Evolutionary conservation across 2,113 vertebrate species (phyloP).

Genomic region (Chionis minor): DNA sequence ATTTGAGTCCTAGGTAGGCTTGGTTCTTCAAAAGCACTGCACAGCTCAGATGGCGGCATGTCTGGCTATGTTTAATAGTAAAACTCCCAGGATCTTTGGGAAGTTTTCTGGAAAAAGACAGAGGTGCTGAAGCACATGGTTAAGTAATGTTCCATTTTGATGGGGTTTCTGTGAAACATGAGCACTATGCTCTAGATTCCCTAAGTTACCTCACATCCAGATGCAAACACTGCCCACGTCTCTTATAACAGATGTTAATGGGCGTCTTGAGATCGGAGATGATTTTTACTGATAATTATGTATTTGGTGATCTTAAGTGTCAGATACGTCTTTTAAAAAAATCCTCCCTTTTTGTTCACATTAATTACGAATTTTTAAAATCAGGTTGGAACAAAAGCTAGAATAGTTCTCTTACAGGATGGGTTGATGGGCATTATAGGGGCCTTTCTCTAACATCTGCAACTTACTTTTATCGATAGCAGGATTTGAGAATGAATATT

Average conservation of each 20-base stretch:
- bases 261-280: background rate
- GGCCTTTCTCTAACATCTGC: background rate
- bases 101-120: background rate
- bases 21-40: background rate
- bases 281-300: background rate
- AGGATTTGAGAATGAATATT: background rate
- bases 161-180: background rate
- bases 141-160: background rate
- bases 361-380: background rate
- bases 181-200: background rate
- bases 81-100: background rate
- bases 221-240: background rate
- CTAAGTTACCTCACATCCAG: background rate
- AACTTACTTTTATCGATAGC: background rate
- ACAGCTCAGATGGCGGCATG: background rate
- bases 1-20: background rate
- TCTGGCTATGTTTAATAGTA: background rate
- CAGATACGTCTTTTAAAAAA: background rate
- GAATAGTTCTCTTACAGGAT: background rate
- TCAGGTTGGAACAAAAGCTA: background rate
- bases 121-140: background rate
- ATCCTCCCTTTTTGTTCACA: background rate
- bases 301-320: background rate
- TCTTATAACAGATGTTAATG: background rate
- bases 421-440: background rate